A percentile compares a stretch with the other conserved stretches of the same genome.
These are phyloP conservation scores for Istiophorus platypterus DNA, from an alignment of 2,113 vertebrate species.

Conservation along the genomic window DNA sequence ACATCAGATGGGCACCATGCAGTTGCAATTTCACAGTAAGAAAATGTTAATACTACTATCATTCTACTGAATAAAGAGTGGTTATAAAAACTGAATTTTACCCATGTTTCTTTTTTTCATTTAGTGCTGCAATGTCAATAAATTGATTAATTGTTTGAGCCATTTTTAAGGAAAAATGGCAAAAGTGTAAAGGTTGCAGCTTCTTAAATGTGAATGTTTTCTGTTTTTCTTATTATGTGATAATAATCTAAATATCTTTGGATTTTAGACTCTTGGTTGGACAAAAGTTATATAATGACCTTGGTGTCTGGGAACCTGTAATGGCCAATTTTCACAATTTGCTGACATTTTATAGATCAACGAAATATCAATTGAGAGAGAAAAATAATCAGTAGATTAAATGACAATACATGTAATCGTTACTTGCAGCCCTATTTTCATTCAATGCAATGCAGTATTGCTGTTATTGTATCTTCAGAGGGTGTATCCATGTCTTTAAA, in stretches of 20 bases:
- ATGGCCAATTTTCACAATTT: background rate
- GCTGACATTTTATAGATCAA: background rate
- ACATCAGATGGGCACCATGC: background rate
- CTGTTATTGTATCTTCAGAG: background rate
- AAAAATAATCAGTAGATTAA: background rate
- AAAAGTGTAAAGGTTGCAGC: background rate
- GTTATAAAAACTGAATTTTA: background rate
- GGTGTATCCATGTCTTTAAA: background rate
- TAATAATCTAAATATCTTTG: background rate
- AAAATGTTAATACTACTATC: background rate
- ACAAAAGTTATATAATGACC: background rate
- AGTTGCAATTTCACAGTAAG: background rate
- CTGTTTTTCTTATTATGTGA: background rate
- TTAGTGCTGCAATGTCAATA: background rate
- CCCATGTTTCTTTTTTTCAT: background rate
- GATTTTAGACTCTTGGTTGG: background rate
- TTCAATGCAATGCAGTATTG: background rate
- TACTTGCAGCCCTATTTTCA: background rate
- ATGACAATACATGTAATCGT: background rate
- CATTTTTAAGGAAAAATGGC: background rate
- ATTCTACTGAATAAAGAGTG: background rate
- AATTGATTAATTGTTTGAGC: background rate
- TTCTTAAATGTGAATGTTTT: background rate
- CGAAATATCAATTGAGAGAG: background rate
- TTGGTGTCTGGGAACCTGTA: background rate